Percentiles rank a stretch among this genome's conserved stretches.
Conservation (phyloP, 1,140 invertebrate genomes). For the Bombus confusus region DNA sequence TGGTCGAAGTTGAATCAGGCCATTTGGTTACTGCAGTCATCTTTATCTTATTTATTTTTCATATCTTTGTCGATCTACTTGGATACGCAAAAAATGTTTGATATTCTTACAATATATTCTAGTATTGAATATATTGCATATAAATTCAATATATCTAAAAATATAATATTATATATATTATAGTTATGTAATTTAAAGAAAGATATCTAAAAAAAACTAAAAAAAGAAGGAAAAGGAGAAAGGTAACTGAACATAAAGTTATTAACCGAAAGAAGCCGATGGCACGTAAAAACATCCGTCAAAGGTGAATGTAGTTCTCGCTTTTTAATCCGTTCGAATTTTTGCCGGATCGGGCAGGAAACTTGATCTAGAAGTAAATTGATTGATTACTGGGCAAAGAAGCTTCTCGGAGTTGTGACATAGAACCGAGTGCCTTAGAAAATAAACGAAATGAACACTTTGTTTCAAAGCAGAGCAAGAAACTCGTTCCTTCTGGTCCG, state of each 20-base stretch:
- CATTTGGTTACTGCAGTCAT: too few species aligned
- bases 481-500: neutral
- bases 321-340: neutral
- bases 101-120: too few species aligned
- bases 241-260: neutral
- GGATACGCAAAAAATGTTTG: too few species aligned
- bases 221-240: too few species aligned
- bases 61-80: too few species aligned
- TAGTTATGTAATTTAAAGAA: too few species aligned
- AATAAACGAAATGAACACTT: constrained; percentile 16
- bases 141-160: too few species aligned
- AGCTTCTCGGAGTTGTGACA: neutral
- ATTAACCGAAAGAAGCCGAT: neutral
- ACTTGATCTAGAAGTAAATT: constrained; percentile 13
- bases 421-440: neutral
- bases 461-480: neutral
- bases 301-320: neutral
- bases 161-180: too few species aligned
- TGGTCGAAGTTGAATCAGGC: too few species aligned
- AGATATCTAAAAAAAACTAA: too few species aligned
- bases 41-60: too few species aligned
- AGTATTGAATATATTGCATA: too few species aligned
- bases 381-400: constrained; percentile 15
- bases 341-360: neutral
- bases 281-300: neutral